Conservation (phyloP, 2,888 invertebrate genomes). For the Leptopilina drosophilae region DNA sequence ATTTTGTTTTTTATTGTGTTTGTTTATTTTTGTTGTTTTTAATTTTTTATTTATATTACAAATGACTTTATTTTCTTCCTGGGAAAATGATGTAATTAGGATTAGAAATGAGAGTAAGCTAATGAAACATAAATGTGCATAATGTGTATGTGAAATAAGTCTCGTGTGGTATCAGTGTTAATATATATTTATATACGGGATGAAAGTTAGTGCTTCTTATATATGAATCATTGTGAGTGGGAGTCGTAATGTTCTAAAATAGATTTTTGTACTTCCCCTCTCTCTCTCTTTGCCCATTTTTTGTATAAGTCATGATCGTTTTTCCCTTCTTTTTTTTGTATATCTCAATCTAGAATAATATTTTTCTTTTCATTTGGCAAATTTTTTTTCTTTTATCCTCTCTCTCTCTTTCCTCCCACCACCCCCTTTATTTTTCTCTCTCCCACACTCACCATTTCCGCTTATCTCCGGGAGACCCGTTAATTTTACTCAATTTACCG, state of each 20-base stretch:
- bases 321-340: not conserved
- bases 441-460: slow-evolving; percentile 46
- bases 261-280: slow-evolving; percentile 19
- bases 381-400: not conserved
- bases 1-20: too few species aligned
- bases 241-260: slow-evolving; percentile 15
- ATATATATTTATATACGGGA: slow-evolving; percentile 29
- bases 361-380: slow-evolving; percentile 25
- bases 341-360: slow-evolving; percentile 1
- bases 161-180: not conserved
- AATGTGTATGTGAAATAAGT: not conserved
- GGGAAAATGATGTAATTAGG: not conserved
- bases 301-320: slow-evolving; percentile 13
- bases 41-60: too few species aligned
- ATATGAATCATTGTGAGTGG: slow-evolving; percentile 27
- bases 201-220: slow-evolving; percentile 12
- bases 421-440: not conserved
- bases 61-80: too few species aligned
- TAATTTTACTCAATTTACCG: slow-evolving; percentile 53
- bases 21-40: too few species aligned
- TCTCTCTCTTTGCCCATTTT: too few species aligned
- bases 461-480: slow-evolving; percentile 53
- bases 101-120: not conserved
- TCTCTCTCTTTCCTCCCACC: not conserved
- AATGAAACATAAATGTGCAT: not conserved